phyloP scores from a whole-genome alignment of 2,888 invertebrate species.

The Eutolmus rufibarbis region DNA sequence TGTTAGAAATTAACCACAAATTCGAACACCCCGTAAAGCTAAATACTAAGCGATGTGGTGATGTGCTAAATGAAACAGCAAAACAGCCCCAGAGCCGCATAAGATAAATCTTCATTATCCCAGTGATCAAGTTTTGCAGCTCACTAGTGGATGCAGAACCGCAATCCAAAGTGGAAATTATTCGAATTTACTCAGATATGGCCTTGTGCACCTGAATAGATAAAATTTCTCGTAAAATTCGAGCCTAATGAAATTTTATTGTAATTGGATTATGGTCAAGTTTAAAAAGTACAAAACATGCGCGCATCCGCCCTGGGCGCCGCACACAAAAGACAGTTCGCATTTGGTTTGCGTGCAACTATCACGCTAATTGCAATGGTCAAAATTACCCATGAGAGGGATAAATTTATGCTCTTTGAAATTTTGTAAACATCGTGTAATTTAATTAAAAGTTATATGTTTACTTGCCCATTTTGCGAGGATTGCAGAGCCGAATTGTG shows the following conservation, averaged over 20 bases:
- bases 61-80: not conserved
- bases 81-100: not conserved
- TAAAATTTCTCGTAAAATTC: not conserved
- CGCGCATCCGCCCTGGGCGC: not conserved
- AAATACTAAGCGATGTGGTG: not conserved
- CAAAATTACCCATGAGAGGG: not conserved
- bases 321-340: not conserved
- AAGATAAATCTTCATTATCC: not conserved
- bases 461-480: not conserved
- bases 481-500: not conserved
- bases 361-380: constrained; percentile 14
- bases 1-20: not conserved
- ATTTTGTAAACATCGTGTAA: constrained; percentile 7
- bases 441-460: constrained; percentile 13
- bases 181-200: not conserved
- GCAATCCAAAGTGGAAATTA: not conserved
- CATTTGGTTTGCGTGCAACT: not conserved
- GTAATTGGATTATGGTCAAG: not conserved
- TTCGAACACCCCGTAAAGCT: not conserved
- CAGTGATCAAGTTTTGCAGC: not conserved
- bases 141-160: not conserved
- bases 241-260: not conserved
- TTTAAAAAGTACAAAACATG: not conserved
- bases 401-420: not conserved
- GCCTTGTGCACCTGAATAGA: not conserved